These are phyloP conservation scores for Leptonema lineaticorne DNA, from an alignment of 1,140 invertebrate genomes.

Conservation along the genomic window DNA sequence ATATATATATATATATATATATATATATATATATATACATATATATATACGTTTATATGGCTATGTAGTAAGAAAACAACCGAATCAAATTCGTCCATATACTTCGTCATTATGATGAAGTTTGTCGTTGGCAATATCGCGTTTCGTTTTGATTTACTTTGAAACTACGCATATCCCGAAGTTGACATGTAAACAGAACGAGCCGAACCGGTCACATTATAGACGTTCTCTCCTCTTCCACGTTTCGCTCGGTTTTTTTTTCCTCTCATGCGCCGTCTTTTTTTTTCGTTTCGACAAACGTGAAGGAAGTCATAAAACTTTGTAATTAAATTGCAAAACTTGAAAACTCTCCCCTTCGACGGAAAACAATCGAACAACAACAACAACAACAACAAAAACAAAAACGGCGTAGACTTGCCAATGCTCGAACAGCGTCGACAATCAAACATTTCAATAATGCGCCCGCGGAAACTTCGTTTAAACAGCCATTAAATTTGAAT, in stretches of 20 bases:
- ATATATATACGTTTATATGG: neutral
- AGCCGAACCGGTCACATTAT: neutral
- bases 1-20: no score
- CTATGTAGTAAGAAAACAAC: neutral
- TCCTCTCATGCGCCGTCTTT: no score
- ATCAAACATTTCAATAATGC: neutral
- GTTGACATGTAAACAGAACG: slow-evolving; percentile 29
- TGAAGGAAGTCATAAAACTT: slow-evolving; percentile 26
- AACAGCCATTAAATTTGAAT: no score
- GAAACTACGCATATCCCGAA: slow-evolving; percentile 21
- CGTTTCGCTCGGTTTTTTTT: no score
- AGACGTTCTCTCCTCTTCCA: no score
- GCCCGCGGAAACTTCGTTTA: no score
- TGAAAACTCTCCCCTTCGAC: neutral
- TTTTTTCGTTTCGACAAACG: neutral
- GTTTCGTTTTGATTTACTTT: slow-evolving; percentile 24
- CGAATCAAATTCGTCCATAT: neutral
- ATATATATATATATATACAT: neutral
- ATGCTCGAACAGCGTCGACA: neutral
- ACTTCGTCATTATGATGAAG: neutral
- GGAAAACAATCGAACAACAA: no score
- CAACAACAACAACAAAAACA: no score
- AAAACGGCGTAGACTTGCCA: neutral
- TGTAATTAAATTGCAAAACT: slow-evolving; percentile 15
- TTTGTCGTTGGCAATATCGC: slow-evolving; percentile 10